phyloP scores from a whole-genome alignment of 2,113 vertebrate genomes.

The Tyrannus savana region DNA sequence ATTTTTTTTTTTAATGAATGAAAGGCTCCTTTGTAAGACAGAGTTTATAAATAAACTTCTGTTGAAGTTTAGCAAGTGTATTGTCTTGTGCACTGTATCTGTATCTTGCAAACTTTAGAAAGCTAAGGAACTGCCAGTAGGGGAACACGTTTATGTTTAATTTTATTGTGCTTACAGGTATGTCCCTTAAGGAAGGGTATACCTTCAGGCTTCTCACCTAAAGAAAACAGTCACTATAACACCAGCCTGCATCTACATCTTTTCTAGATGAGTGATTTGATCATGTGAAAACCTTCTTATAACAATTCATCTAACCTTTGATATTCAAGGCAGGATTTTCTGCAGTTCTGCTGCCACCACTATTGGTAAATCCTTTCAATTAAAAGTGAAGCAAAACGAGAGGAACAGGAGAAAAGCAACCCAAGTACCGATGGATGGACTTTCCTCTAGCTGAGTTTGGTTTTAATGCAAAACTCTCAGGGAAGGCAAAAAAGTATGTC shows the following conservation, averaged over 20 bases:
- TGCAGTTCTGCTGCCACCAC: neutral
- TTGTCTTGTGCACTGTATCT: neutral
- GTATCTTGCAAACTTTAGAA: neutral
- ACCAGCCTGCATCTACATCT: neutral
- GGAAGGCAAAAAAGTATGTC: neutral
- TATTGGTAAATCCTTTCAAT: neutral
- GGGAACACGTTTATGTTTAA: neutral
- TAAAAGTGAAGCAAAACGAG: neutral
- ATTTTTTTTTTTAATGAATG: neutral
- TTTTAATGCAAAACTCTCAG: neutral
- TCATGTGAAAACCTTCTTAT: rapidly evolving
- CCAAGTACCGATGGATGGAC: neutral
- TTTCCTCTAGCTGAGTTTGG: neutral
- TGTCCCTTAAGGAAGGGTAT: neutral
- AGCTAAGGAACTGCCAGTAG: neutral
- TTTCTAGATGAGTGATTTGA: neutral
- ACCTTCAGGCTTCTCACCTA: neutral
- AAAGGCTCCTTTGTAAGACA: neutral
- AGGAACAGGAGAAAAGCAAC: neutral
- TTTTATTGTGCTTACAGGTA: neutral
- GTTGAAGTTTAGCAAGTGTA: neutral
- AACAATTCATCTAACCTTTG: neutral
- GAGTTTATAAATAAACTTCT: neutral
- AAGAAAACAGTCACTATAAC: neutral
- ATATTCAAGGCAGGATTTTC: neutral